These are phyloP conservation scores for Puma concolor DNA, from an alignment of 2,113 vertebrate genomes.

Conservation along the genomic window DNA sequence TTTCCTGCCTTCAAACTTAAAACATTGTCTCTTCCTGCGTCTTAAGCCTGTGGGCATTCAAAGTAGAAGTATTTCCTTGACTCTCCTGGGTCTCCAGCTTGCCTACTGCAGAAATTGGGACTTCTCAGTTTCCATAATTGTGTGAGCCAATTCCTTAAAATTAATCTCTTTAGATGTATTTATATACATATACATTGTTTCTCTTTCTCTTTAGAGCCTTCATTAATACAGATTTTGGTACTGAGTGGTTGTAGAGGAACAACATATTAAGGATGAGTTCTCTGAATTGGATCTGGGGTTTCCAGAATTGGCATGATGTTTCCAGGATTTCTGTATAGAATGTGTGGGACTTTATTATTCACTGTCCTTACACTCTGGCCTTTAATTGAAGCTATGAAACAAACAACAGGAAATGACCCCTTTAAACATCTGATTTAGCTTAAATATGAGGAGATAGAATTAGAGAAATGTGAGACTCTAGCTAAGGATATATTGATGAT, in stretches of 20 bases:
- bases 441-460: not conserved
- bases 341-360: not conserved
- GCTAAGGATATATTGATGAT: not conserved
- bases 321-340: not conserved
- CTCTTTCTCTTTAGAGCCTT: not conserved
- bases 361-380: not conserved
- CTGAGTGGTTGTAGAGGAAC: not conserved
- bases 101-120: not conserved
- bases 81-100: not conserved
- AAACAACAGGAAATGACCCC: not conserved
- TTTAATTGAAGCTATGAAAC: not conserved
- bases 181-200: not conserved
- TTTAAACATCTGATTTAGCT: not conserved
- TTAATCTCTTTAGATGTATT: not conserved
- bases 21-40: not conserved
- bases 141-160: not conserved
- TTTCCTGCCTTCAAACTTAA: not conserved
- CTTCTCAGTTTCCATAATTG: not conserved
- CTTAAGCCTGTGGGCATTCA: not conserved
- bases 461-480: not conserved
- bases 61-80: not conserved
- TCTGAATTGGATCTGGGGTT: not conserved
- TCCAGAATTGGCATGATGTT: not conserved
- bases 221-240: not conserved
- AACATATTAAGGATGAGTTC: not conserved